Conservation (phyloP, 2,797 vertebrate species). For the Harpagifer antarcticus region DNA sequence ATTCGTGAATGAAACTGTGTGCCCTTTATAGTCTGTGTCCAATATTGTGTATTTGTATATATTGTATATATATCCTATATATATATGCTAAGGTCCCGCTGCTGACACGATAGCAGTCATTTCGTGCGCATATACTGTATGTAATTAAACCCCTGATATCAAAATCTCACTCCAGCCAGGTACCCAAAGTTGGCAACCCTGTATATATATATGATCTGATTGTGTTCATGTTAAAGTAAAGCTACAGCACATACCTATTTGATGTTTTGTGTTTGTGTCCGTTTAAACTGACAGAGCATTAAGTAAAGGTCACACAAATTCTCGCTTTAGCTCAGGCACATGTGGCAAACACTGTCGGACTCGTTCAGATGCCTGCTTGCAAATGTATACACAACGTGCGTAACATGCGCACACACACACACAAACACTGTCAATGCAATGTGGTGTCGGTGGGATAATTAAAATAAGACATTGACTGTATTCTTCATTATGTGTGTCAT, state of each 20-base stretch:
- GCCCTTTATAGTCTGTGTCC: no score
- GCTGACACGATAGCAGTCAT: no score
- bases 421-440: constrained; percentile 61
- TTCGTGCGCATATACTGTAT: no score
- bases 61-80: no score
- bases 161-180: no score
- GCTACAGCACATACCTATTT: not conserved
- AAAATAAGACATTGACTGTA: constrained; percentile 77
- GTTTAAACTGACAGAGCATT: constrained; percentile 23
- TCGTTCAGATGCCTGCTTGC: constrained; percentile 38
- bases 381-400: constrained; percentile 39
- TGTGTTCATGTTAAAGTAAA: not conserved
- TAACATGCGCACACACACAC: constrained; percentile 18
- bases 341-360: constrained; percentile 60
- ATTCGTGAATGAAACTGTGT: no score
- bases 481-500: constrained; percentile 81
- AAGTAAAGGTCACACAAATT: constrained; percentile 55
- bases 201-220: not conserved
- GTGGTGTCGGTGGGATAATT: constrained; percentile 72
- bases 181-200: no score
- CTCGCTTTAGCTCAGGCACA: constrained; percentile 44
- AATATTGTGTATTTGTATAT: no score
- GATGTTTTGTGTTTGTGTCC: not conserved
- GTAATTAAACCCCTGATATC: no score
- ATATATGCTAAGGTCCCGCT: no score